These are phyloP conservation scores for Clostera curtula DNA, from an alignment of 2,888 invertebrate species.

Conservation along the genomic window DNA sequence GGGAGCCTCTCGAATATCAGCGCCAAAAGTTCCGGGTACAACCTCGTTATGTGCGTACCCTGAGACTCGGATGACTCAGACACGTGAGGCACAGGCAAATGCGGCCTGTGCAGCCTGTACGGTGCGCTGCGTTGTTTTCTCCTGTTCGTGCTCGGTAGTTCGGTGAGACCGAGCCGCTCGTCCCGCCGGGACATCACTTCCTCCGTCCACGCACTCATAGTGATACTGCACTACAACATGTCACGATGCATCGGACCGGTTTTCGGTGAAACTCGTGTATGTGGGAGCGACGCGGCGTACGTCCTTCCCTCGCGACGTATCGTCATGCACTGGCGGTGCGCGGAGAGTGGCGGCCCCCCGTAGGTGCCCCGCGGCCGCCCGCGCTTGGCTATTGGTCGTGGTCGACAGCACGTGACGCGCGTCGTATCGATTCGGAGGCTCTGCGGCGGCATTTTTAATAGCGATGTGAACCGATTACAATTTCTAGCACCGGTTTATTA, in stretches of 20 bases:
- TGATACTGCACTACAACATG: constrained; percentile 58
- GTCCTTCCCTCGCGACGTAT: constrained; percentile 38
- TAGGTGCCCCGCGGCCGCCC: constrained; percentile 46
- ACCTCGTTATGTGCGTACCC: constrained; percentile 86
- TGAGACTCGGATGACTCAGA: constrained; percentile 65
- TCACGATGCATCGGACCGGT: constrained; percentile 62
- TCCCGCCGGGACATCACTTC: constrained; percentile 67
- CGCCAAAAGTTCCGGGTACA: constrained; percentile 94
- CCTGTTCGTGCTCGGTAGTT: constrained; percentile 61
- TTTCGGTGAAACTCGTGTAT: constrained; percentile 51
- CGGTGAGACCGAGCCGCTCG: constrained; percentile 61
- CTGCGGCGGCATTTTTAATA: constrained; percentile 89
- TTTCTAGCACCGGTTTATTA: no score
- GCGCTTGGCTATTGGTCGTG: constrained; percentile 64
- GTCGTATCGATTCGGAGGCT: constrained; percentile 86
- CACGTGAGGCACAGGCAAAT: constrained; percentile 66
- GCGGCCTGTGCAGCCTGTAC: constrained; percentile 80
- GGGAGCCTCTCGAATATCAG: constrained; percentile 93
- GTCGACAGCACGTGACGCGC: constrained; percentile 79
- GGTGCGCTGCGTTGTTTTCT: constrained; percentile 77
- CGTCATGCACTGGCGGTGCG: constrained; percentile 55
- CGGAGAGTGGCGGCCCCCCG: constrained; percentile 28
- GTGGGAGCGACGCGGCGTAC: constrained; percentile 27
- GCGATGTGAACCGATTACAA: no score
- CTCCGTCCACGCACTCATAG: constrained; percentile 71